These are phyloP conservation scores for Oriolus oriolus DNA, from an alignment of 2,113 vertebrate genomes.

Conservation along the genomic window DNA sequence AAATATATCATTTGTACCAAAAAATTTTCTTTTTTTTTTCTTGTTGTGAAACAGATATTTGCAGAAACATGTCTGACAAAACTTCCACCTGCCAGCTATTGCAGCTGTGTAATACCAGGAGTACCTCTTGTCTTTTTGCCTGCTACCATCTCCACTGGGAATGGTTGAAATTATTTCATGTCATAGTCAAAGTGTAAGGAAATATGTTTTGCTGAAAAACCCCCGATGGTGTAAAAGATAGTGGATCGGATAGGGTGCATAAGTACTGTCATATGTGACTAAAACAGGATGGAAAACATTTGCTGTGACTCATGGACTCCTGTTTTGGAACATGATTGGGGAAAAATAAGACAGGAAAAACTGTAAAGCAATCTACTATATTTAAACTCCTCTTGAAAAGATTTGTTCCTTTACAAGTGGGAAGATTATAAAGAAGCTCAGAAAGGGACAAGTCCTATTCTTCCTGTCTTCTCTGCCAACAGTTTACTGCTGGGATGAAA, in stretches of 20 bases:
- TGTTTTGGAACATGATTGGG: background rate
- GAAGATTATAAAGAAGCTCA: background rate
- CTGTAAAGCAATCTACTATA: background rate
- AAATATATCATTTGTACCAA: background rate
- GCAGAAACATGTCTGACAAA: background rate
- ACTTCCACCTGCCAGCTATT: background rate
- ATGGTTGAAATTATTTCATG: background rate
- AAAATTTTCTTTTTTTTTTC: background rate
- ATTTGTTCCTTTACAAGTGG: background rate
- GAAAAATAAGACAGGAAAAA: background rate
- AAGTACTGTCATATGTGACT: background rate
- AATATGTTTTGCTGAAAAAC: background rate
- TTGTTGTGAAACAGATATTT: background rate
- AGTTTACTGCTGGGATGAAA: background rate
- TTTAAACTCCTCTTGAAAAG: background rate
- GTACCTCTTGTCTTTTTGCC: background rate
- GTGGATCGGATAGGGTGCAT: rapidly evolving
- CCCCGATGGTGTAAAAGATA: background rate
- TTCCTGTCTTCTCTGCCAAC: background rate
- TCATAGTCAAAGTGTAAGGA: background rate
- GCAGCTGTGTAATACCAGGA: background rate
- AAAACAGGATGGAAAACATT: background rate
- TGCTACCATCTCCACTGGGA: background rate
- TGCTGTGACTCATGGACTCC: background rate
- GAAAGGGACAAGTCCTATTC: background rate